Conservation (phyloP, 2,888 invertebrate species). For the Phorcus lineatus region DNA sequence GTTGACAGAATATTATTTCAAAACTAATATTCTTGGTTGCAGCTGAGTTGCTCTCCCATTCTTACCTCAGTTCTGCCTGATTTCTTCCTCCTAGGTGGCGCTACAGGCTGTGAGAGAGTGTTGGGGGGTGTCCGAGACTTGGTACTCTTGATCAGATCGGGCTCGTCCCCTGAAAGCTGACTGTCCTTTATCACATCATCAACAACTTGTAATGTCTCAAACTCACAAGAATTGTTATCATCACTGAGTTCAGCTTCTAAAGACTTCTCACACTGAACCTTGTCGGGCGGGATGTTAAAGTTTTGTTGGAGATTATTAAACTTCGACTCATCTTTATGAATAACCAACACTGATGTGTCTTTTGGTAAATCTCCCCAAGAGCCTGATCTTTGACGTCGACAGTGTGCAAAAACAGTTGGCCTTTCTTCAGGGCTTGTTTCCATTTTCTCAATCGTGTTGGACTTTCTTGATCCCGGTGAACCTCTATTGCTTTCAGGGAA, state of each 20-base stretch:
- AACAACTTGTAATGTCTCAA: slow-evolving; percentile 39
- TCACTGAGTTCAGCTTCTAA: slow-evolving; percentile 28
- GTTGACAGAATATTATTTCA: too few relatives aligned
- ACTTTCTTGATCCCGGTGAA: slow-evolving; percentile 29
- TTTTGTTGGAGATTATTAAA: not conserved
- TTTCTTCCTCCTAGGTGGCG: slow-evolving; percentile 66
- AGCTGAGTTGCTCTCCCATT: not conserved
- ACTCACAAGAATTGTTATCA: slow-evolving; percentile 4
- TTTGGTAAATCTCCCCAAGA: slow-evolving; percentile 48
- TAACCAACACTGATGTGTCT: slow-evolving; percentile 32
- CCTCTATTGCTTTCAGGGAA: not conserved
- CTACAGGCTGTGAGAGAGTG: slow-evolving; percentile 54
- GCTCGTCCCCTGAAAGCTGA: slow-evolving; percentile 79
- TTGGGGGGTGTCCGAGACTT: slow-evolving; percentile 77
- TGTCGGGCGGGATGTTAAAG: not conserved
- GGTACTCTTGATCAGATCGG: slow-evolving; percentile 94
- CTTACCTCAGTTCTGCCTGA: slow-evolving; percentile 28
- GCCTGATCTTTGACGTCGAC: slow-evolving; percentile 42
- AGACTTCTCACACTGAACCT: slow-evolving; percentile 44
- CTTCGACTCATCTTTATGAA: not conserved
- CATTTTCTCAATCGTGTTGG: slow-evolving; percentile 50
- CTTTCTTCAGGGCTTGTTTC: slow-evolving; percentile 36
- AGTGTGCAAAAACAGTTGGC: slow-evolving; percentile 5
- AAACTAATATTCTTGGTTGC: not conserved
- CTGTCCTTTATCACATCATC: slow-evolving; percentile 59